These are phyloP conservation scores for Rhabdophis nuchalis DNA, from an alignment of 2,797 vertebrate genomes.

Conservation along the genomic window DNA sequence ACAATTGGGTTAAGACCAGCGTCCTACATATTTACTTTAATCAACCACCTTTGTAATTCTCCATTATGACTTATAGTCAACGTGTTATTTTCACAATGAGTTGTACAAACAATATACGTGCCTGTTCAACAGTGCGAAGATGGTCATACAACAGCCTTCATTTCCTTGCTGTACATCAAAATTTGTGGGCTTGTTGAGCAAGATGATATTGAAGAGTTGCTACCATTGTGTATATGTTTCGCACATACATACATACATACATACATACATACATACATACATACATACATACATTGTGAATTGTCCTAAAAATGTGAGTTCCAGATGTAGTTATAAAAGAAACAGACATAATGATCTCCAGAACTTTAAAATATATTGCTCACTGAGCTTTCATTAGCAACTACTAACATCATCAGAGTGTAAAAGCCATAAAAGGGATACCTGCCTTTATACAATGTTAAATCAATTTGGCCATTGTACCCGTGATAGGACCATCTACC, in stretches of 20 bases:
- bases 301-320: too few species aligned
- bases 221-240: background rate
- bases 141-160: background rate
- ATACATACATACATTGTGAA: too few species aligned
- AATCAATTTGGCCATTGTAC: too few species aligned
- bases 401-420: too few species aligned
- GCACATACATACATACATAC: background rate
- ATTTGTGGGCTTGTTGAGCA: background rate
- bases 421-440: too few species aligned
- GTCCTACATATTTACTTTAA: background rate
- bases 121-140: background rate
- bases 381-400: too few species aligned
- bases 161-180: background rate
- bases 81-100: background rate
- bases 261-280: too few species aligned
- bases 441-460: too few species aligned
- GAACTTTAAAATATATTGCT: too few species aligned
- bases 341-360: too few species aligned
- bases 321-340: too few species aligned
- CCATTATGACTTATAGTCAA: background rate
- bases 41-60: background rate
- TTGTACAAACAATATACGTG: background rate
- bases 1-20: background rate
- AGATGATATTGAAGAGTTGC: background rate
- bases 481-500: too few species aligned